phyloP scores from a whole-genome alignment of 2,888 invertebrate species.

The Heteropelma amictum region DNA sequence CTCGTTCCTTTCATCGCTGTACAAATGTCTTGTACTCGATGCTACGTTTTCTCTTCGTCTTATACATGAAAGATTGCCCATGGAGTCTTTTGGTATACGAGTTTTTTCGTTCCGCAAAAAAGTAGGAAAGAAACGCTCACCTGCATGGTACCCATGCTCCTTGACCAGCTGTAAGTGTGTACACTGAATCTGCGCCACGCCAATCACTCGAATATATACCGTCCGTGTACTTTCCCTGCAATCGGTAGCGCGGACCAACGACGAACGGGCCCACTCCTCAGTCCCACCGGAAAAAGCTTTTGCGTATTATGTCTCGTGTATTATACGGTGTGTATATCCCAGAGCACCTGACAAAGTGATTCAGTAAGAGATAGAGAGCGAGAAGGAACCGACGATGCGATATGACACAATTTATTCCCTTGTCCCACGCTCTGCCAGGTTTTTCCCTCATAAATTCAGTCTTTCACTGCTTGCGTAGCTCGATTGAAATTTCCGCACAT shows the following conservation, averaged over 20 bases:
- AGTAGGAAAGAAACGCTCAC: constrained; percentile 67
- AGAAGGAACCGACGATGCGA: constrained; percentile 1
- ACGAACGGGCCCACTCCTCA: constrained; percentile 50
- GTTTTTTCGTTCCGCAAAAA: too few relatives aligned
- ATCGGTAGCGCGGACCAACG: constrained; percentile 26
- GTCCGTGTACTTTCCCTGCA: constrained; percentile 71
- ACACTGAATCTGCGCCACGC: constrained; percentile 71
- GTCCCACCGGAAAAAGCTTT: constrained; percentile 50
- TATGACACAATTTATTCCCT: not conserved
- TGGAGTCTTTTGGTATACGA: too few relatives aligned
- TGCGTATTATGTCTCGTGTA: constrained; percentile 26
- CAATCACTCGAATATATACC: constrained; percentile 76
- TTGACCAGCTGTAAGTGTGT: constrained; percentile 66
- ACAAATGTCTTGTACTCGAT: too few relatives aligned
- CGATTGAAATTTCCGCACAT: too few relatives aligned
- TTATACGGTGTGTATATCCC: not conserved
- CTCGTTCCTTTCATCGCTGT: too few relatives aligned
- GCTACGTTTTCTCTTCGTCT: too few relatives aligned
- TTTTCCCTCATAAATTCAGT: too few relatives aligned
- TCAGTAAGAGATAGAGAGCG: not conserved
- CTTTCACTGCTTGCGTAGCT: too few relatives aligned
- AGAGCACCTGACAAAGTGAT: too few relatives aligned
- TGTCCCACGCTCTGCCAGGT: too few relatives aligned
- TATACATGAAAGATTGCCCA: too few relatives aligned
- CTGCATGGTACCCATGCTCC: constrained; percentile 72